A percentile compares a stretch with the other conserved stretches of the same genome.
These are phyloP conservation scores for Taeniopygia guttata DNA, from an alignment of 2,797 vertebrate genomes.

Conservation along the genomic window DNA sequence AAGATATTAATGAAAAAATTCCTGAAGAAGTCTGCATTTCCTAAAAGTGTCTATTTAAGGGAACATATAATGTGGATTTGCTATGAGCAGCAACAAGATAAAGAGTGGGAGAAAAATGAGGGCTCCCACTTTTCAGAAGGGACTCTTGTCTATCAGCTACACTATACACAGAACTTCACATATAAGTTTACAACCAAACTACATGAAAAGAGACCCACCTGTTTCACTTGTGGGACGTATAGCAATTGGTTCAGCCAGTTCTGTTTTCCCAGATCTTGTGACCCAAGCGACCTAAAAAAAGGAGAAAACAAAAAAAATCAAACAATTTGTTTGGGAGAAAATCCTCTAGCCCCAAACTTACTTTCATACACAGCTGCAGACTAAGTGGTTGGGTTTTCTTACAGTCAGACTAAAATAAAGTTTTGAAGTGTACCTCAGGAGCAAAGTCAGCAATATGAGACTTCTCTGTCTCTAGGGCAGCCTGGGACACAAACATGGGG, in stretches of 20 bases:
- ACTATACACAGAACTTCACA: neutral
- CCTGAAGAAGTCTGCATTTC: neutral
- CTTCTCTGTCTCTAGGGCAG: conserved; percentile 94
- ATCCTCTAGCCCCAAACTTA: neutral
- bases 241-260: conserved; percentile 95
- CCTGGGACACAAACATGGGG: conserved; percentile 98
- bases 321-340: neutral
- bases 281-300: conserved; percentile 93
- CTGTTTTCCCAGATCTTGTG: conserved; percentile 94
- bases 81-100: neutral
- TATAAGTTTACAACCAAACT: neutral
- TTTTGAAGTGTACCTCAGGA: conserved; percentile 84
- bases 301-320: neutral
- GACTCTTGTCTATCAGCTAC: neutral
- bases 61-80: neutral
- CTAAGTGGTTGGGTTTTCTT: neutral
- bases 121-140: neutral
- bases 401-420: neutral
- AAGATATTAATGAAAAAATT: neutral
- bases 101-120: neutral
- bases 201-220: conserved; percentile 72
- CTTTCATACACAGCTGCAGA: neutral
- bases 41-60: neutral
- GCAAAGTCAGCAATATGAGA: conserved; percentile 93
- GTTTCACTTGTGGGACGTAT: conserved; percentile 97